Percentiles rank a stretch among this genome's conserved stretches.
Evolutionary conservation across 2,797 vertebrate species (phyloP).

Genomic region (Chromobotia macracanthus): DNA sequence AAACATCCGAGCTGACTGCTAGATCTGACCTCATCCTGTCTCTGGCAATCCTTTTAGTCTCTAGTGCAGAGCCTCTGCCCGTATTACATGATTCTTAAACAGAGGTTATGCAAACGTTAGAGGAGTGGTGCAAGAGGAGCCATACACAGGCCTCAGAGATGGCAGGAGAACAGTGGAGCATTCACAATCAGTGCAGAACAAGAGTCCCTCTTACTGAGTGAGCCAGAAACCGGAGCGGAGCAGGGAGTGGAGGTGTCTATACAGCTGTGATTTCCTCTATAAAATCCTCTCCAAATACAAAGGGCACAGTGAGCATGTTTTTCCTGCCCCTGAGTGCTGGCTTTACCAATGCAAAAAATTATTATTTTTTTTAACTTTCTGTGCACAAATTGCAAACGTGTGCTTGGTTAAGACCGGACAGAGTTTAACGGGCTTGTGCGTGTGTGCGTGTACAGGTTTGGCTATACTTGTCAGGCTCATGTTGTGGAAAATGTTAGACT

Average conservation of each 20-base stretch:
- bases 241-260: slow-evolving; percentile 32
- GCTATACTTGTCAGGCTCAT: not conserved
- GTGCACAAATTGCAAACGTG: slow-evolving; percentile 7
- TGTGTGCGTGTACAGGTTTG: not conserved
- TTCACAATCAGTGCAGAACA: slow-evolving; percentile 39
- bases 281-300: slow-evolving; percentile 31
- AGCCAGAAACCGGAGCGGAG: slow-evolving; percentile 6
- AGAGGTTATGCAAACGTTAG: slow-evolving; percentile 22
- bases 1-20: no score
- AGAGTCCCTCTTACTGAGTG: slow-evolving; percentile 26
- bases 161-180: slow-evolving; percentile 37
- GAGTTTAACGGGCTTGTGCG: not conserved
- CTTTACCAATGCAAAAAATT: slow-evolving; percentile 20
- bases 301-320: slow-evolving; percentile 36
- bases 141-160: slow-evolving; percentile 21
- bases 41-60: no score
- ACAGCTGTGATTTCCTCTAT: slow-evolving; percentile 43
- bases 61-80: not conserved
- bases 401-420: not conserved
- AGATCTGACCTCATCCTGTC: not conserved
- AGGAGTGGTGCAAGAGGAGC: not conserved
- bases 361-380: slow-evolving; percentile 30
- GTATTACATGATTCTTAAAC: slow-evolving; percentile 4
- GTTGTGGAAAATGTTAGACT: not conserved
- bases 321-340: not conserved